phyloP scores from a whole-genome alignment of 2,888 invertebrate genomes.

The Linyphia triangularis region DNA sequence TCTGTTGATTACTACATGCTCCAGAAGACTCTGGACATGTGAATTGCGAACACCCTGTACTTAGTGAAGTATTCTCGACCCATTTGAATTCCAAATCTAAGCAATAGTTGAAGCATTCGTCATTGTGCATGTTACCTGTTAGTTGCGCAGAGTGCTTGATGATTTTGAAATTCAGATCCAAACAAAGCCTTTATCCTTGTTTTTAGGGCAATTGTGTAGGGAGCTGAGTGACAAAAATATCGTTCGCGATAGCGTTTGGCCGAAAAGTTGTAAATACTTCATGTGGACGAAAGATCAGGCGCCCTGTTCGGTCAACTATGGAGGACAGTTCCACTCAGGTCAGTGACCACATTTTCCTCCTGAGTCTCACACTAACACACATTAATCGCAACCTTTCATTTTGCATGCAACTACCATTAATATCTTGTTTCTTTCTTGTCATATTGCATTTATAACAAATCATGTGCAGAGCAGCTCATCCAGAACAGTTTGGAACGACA shows the following conservation, averaged over 20 bases:
- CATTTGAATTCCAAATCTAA: no score
- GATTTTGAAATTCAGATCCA: conserved; percentile 59
- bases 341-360: conserved; percentile 68
- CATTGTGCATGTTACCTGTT: conserved; percentile 47
- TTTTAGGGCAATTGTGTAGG: conserved; percentile 74
- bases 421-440: no score
- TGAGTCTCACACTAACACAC: conserved; percentile 61
- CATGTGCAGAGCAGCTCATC: no score
- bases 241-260: conserved; percentile 74
- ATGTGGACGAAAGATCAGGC: conserved; percentile 73
- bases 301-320: conserved; percentile 71
- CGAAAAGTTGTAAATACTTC: conserved; percentile 75
- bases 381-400: conserved; percentile 17
- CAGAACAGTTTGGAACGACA: no score
- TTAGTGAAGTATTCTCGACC: no score
- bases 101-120: conserved; percentile 26
- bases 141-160: conserved; percentile 14
- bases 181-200: conserved; percentile 73
- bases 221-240: conserved; percentile 75
- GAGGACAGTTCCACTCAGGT: conserved; percentile 73
- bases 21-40: no score
- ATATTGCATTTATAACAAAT: no score
- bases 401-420: conserved; percentile 40
- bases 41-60: no score
- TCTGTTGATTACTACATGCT: no score